Conservation (phyloP, 2,797 vertebrate species). For the Pyrocephalus nanus region DNA sequence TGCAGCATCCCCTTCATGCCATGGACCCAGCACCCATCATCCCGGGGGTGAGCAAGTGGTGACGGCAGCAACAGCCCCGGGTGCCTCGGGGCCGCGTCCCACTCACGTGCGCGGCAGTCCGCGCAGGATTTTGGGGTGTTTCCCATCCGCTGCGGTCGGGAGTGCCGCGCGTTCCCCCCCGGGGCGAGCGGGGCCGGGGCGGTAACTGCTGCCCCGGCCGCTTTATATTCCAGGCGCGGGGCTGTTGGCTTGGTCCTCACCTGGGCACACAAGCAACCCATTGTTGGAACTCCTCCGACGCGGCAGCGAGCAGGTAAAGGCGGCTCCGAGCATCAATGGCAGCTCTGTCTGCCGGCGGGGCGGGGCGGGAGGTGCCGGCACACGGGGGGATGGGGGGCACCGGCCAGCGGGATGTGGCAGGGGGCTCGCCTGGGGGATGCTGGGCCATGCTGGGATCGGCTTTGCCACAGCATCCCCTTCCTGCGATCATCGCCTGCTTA, state of each 20-base stretch:
- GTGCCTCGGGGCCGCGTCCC: neutral
- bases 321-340: constrained; percentile 28
- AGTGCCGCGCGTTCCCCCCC: neutral
- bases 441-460: accelerated
- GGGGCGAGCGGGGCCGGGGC: neutral
- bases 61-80: constrained; percentile 4
- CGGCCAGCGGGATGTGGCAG: neutral
- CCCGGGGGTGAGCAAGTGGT: neutral
- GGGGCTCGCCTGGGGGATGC: neutral
- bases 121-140: neutral
- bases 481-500: accelerated
- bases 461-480: neutral
- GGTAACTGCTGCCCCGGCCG: constrained; percentile 12
- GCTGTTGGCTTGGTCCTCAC: constrained; percentile 34
- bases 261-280: constrained; percentile 51
- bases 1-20: neutral
- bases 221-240: constrained; percentile 64
- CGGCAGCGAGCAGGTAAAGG: constrained; percentile 46
- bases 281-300: constrained; percentile 46
- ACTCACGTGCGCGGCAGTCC: neutral
- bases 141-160: neutral
- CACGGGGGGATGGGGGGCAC: neutral
- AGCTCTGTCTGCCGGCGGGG: constrained; percentile 22
- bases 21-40: neutral
- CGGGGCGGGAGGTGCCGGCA: neutral